Evolutionary conservation across 1,140 invertebrate species (phyloP), one percentile per base, ranked within the genome.

Genomic region (Manduca sexta): DNA sequence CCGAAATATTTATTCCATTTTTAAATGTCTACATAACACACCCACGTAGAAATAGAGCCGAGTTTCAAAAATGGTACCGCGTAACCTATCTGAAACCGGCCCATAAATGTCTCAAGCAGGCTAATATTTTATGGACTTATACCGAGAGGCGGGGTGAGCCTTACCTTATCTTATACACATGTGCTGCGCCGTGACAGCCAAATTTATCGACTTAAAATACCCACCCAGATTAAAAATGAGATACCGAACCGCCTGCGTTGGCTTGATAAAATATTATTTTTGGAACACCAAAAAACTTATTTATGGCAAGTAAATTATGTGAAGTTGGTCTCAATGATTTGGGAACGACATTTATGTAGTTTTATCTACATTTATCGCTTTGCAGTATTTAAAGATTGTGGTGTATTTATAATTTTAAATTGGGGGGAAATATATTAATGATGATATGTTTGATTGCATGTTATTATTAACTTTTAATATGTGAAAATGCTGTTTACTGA

Each of bases 131-230:
- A 84, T 71, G 43, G 62, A 61, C 73, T 68, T 70, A 75, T 56
- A 61, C 60, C 47, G 64, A 60, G 61, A 64, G 67, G 72, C 63
- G 64, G 58, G 60, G 58, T 46, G 55, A 60, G 49, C 56, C 53
- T 33, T 51, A 39, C 55, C 58, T 73, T 65, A 69, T 71, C 74
- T 79, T 64, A 69, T 78, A 78, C 77, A 81, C 75, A 81, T 81
- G 75, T 81, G 70, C 64, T 56, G 47, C 69, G 75, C 62, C 60
- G 50, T 74, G 80, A 84, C 81, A 81, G 65, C 72, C 74, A 78
- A 83, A 83, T 82, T 84, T 84, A 83, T 84, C 69, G 79, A 71
- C 75, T 74, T 69, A 74, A 81, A 82, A 74, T 74, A 81, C 56
- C 65, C 74, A 62, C 51, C 53, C 64, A 80, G 75, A 84, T 81